Base-by-base conservation (phyloP, 1,140 invertebrate genomes). In the Solen grandis region DNA sequence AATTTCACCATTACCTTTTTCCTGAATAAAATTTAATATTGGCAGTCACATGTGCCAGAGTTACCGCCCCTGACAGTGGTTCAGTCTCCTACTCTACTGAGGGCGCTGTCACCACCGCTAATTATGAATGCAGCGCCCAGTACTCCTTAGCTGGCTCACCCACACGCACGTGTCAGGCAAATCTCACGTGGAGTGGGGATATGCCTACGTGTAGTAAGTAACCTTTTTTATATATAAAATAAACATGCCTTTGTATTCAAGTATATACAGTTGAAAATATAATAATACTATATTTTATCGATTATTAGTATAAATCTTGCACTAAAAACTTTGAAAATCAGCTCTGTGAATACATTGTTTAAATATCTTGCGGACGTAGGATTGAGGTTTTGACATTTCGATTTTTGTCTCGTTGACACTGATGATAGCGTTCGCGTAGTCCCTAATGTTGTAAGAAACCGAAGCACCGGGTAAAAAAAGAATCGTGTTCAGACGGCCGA, bases 181-280 rank as follows among this genome's bases (percentile, higher is more conserved):
- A 59, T 16, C 57, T 55, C 14, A 16, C 60, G 2, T 75, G 73
- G 73, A 33, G 36, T 1, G 73, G 55, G 25, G 29, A 38, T 35
- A 27, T 46, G 16, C 73, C 73, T 3, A 35, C 41, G 1, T 75
- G 73, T 50, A 62, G 73, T 75, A n/a, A 75, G 73, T 62, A 55
- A 8, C 5, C 41, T 35, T 68, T 10, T 68, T 31, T 50, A n/a
- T 14, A 50, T n/a, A n/a, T 50, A 50, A 13, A 13, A 50, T n/a
- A 50, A 13, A 50, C 46, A n/a, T 50, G 46, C 46, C n/a, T 14
- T 13, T n/a, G n/a, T 50, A 50, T 50, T 13, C 46, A 14, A 14
- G 46, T 50, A 13, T n/a, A 14, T 50, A 50, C n/a, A 13, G 46
- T n/a, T n/a, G n/a, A n/a, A n/a, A n/a, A n/a, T n/a, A n/a, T n/a